Percentiles rank a stretch among this genome's conserved stretches.
Conservation (phyloP, 2,797 vertebrate genomes). For the Tragelaphus eurycerus region DNA sequence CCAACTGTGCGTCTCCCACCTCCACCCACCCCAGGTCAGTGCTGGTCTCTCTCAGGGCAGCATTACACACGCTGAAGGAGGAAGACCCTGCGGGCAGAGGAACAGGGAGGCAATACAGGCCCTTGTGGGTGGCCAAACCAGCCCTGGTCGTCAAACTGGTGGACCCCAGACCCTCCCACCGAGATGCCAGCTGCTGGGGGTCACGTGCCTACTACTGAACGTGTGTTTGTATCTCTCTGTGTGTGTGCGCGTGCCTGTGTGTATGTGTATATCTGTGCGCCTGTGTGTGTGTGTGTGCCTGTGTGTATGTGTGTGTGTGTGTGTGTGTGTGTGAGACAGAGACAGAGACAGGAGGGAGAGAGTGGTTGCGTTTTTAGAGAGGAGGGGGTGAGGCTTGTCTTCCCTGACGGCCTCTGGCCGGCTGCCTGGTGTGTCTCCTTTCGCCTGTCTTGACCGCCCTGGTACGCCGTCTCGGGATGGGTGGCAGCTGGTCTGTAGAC, state of each 20-base stretch:
- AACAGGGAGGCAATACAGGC: no score
- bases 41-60: neutral
- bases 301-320: neutral
- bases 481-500: neutral
- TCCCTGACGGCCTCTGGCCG: rapidly evolving
- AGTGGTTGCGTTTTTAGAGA: neutral
- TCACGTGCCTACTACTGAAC: rapidly evolving
- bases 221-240: neutral
- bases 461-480: neutral
- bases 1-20: rapidly evolving
- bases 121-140: rapidly evolving
- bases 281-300: rapidly evolving
- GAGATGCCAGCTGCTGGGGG: neutral
- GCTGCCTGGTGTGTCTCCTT: neutral
- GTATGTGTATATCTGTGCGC: no score
- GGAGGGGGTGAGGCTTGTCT: neutral
- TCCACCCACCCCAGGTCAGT: no score
- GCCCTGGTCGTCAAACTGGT: neutral
- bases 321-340: neutral
- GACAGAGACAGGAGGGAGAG: neutral
- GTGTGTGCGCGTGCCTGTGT: neutral
- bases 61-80: no score
- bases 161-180: neutral
- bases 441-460: neutral
- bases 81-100: neutral